These are phyloP conservation scores for Zaprionus lachaisei DNA, from an alignment of 1,140 invertebrate species.

Conservation along the genomic window DNA sequence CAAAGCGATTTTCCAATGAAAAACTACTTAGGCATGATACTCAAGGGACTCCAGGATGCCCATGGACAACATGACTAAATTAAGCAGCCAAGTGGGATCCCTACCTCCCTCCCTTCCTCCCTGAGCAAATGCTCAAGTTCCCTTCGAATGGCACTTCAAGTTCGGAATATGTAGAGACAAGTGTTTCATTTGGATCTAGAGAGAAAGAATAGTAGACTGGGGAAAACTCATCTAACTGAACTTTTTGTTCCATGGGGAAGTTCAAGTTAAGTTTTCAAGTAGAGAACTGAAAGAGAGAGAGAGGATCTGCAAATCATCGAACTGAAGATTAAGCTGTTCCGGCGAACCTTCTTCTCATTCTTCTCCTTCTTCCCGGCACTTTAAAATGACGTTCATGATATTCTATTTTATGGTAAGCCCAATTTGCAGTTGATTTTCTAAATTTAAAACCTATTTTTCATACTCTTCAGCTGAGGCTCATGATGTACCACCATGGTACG, in stretches of 20 bases:
- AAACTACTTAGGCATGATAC: conserved; percentile 69
- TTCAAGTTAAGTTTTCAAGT: neutral
- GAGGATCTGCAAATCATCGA: neutral
- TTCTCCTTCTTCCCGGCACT: neutral
- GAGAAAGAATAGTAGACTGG: neutral
- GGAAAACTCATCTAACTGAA: neutral
- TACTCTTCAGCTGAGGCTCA: neutral
- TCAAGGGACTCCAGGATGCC: conserved; percentile 12
- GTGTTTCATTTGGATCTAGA: neutral
- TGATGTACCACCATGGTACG: neutral
- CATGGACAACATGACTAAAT: conserved; percentile 54
- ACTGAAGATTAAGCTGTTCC: neutral
- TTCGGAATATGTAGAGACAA: neutral
- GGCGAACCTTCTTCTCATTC: neutral
- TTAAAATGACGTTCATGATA: neutral
- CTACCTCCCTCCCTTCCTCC: neutral
- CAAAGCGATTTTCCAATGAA: conserved; percentile 67
- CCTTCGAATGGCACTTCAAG: neutral
- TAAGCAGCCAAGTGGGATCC: conserved; percentile 32
- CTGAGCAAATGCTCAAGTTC: neutral
- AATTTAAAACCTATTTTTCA: neutral
- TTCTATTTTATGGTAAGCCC: neutral
- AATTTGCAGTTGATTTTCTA: neutral
- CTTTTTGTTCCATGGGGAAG: neutral
- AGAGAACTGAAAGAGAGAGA: neutral